phyloP scores from a whole-genome alignment of 1,140 invertebrate species.

The Tachypleus tridentatus region DNA sequence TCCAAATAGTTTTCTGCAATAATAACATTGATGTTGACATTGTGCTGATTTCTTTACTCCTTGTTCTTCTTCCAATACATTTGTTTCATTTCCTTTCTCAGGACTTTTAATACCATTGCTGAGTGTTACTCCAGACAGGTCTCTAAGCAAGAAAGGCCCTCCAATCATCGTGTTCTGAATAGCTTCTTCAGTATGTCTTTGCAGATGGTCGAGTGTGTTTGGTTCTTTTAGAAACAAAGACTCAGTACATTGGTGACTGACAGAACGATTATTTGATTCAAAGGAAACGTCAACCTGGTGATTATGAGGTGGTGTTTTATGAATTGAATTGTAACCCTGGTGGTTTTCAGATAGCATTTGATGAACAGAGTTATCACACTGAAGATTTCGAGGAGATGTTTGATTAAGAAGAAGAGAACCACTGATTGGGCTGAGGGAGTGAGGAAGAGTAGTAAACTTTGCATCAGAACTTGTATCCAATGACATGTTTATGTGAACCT shows the following conservation, averaged over 20 bases:
- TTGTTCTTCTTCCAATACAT: background rate
- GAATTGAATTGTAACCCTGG: background rate
- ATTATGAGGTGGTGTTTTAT: background rate
- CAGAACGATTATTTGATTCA: too few relatives aligned
- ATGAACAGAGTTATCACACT: background rate
- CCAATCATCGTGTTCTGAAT: slow-evolving; percentile 26
- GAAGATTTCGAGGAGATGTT: slow-evolving; percentile 3
- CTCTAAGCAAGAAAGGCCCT: slow-evolving; percentile 25
- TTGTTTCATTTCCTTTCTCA: background rate
- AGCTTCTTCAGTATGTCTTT: slow-evolving; percentile 42
- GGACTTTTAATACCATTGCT: slow-evolving; percentile 1
- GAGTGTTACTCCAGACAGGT: slow-evolving; percentile 1
- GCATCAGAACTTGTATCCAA: slow-evolving; percentile 31
- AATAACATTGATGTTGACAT: slow-evolving; percentile 92
- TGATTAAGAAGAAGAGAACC: slow-evolving; percentile 2
- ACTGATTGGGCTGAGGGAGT: slow-evolving; percentile 29
- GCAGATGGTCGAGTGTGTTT: slow-evolving; percentile 80
- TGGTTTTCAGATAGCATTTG: slow-evolving; percentile 12
- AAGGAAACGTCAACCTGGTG: slow-evolving; percentile 36
- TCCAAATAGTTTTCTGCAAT: slow-evolving; percentile 97
- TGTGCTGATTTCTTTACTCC: slow-evolving; percentile 56
- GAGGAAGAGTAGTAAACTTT: slow-evolving; percentile 34
- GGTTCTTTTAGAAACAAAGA: slow-evolving; percentile 45
- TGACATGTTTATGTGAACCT: slow-evolving; percentile 47
- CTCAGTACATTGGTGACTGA: too few relatives aligned